Evolutionary conservation across 2,113 vertebrate species (phyloP), one percentile per base, ranked within the genome.

Genomic region (Apaloderma vittatum): DNA sequence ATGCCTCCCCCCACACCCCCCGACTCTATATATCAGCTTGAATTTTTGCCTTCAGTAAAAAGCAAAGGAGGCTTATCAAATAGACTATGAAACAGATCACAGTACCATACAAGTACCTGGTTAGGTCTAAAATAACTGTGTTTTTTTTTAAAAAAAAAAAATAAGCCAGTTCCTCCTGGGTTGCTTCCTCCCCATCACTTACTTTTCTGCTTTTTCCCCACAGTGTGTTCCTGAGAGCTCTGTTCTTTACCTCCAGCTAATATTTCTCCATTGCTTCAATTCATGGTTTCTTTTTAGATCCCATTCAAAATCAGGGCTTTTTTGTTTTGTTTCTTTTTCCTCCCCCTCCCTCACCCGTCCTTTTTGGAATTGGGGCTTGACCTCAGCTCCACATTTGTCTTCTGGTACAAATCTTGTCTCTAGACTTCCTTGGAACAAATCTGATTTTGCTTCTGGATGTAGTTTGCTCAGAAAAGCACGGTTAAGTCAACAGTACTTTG

Each of bases 251-350:
- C 13, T 78, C 22, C n/a, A 66, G 9, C 9, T 46, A 13, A 7
- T 74, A 57, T 61, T 89, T 71, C 17, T 66, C 8, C 11, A 10
- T 37, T 68, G 12, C 11, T 70, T 76, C 2, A 32, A 71, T 67
- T 55, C 4, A 46, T 20, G 19, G 16, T 36, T 80, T 67, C 18
- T n/a, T 86, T 75, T 73, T 30, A 57, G 34, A 48, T 79, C 58
- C 23, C 12, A 24, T 65, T 32, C 32, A 55, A 54, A 87, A 30
- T 5, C 45, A 61, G 24, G 3, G 6, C 4, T 49, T 18, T 54
- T 15, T 27, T 26, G 15, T 19, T 24, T 32, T 27, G 8, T 5
- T 5, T 4, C 2, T 4, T 21, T 5, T 1, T 1, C 3, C 1
- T 4, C 67, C 3, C 8, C 49, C 59, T 36, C 34, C 27, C 49